Evolutionary conservation across 2,113 vertebrate genomes (phyloP).

Genomic region (Podilymbus podiceps): DNA sequence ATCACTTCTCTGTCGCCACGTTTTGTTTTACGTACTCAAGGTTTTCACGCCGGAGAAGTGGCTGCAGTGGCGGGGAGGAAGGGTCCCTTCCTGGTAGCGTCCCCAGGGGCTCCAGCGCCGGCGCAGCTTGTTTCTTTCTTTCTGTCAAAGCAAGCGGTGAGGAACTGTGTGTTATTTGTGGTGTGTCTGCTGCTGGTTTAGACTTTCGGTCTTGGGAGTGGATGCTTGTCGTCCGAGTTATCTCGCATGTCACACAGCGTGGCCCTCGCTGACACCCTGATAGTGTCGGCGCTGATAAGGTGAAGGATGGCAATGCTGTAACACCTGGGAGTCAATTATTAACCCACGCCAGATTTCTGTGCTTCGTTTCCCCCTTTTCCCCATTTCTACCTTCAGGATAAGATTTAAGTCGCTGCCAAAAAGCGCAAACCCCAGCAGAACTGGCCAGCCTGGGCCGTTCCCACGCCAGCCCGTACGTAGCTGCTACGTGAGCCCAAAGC

Average conservation of each 20-base stretch:
- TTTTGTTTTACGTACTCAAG: accelerated
- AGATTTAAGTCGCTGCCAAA: not conserved
- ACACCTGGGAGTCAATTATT: not conserved
- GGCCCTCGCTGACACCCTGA: not conserved
- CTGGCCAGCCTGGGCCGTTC: not conserved
- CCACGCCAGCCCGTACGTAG: accelerated
- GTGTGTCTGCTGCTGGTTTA: not conserved
- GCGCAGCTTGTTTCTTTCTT: not conserved
- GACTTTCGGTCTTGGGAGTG: not conserved
- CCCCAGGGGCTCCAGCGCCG: not conserved
- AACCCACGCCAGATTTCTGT: not conserved
- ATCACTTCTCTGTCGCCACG: not conserved
- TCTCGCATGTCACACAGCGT: not conserved
- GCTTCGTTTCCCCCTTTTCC: not conserved
- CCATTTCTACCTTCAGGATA: not conserved
- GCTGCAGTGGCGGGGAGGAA: not conserved
- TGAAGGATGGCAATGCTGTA: not conserved
- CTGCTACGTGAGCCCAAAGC: not conserved
- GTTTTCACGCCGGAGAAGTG: not conserved
- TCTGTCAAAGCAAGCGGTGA: not conserved
- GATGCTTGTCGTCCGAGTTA: not conserved
- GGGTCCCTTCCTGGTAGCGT: not conserved
- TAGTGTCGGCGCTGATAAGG: not conserved
- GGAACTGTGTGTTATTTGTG: not conserved
- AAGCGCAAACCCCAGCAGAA: not conserved